These are phyloP conservation scores for Spisula solida DNA, from an alignment of 2,888 invertebrate species.

Conservation along the genomic window DNA sequence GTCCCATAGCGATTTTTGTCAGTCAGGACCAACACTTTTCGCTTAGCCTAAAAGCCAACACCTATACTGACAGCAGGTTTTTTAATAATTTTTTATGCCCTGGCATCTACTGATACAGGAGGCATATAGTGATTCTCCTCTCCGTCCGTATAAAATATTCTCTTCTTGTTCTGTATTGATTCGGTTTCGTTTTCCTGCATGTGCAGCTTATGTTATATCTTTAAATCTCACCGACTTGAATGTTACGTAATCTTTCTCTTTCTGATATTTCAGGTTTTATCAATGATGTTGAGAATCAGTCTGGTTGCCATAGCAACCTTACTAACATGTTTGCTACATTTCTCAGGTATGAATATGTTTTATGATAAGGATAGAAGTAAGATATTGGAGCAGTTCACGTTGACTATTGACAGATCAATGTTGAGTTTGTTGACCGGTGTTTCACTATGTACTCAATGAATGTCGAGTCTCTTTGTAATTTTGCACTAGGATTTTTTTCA, in stretches of 20 bases:
- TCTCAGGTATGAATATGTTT: constrained; percentile 56
- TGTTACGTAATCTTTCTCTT: constrained; percentile 1
- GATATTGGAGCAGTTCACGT: neutral
- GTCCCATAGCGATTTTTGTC: too few species aligned
- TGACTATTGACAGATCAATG: neutral
- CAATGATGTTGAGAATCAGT: constrained; percentile 46
- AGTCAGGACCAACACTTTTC: too few species aligned
- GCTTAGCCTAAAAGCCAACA: too few species aligned
- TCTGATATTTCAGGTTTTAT: constrained; percentile 35
- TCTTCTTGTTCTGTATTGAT: neutral
- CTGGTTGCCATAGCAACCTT: constrained; percentile 66
- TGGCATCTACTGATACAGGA: too few species aligned
- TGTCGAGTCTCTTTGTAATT: too few species aligned
- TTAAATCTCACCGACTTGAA: neutral
- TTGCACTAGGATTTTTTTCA: too few species aligned
- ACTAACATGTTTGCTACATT: constrained; percentile 41
- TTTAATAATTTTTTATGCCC: too few species aligned
- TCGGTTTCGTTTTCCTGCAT: neutral
- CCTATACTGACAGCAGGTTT: too few species aligned
- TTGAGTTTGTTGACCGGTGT: too few species aligned
- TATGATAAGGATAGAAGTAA: neutral
- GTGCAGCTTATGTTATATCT: neutral
- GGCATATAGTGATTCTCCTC: too few species aligned
- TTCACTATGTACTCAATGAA: too few species aligned
- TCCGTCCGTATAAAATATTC: too few species aligned